Base-by-base conservation (phyloP, 1,140 invertebrate genomes). In the Physella acuta region DNA sequence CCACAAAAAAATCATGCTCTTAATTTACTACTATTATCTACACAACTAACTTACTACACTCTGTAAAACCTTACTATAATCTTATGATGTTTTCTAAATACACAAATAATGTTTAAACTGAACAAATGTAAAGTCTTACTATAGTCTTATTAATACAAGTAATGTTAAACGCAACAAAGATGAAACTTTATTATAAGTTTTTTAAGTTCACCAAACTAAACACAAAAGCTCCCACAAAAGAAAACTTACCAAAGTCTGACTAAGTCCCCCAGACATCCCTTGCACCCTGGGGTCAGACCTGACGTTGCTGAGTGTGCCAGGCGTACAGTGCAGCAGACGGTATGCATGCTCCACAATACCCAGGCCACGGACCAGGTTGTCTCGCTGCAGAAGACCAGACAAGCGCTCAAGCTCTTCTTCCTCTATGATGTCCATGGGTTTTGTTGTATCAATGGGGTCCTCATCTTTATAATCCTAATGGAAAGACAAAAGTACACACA, bases 291-390 rank as follows among this genome's bases (percentile, higher is more conserved):
- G 66, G 28, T 82, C 80, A 0, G 79, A 71, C 61, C 77, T 78
- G 28, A 78, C 71, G 5, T 76, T 72, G 26, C 78, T 80, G 75
- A 80, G 78, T 11, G 79, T 84, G 28, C 81, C 81, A 3, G 82
- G 82, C 8, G 81, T 84, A 64, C 78, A 83, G 71, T 85, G 82
- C 16, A 85, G 76, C 33, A 84, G 74, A 14, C 81, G 73, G 65
- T 85, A 85, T 39, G 84, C 83, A 70, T 84, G 81, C 49, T 85
- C 83, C 44, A 83, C 82, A 14, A 85, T 84, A 34, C 84, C 84
- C 20, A 86, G 72, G 0, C 82, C 82, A 11, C 83, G 75, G 44
- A 86, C 81, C 24, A 85, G 76, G 72, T 83, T 86, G 72, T 86
- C 85, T 14, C 85, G 68, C 74, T 85, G 85, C 17, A 85, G 71